Evolutionary conservation across 2,888 invertebrate genomes (phyloP).

Genomic region (Melieria picta): DNA sequence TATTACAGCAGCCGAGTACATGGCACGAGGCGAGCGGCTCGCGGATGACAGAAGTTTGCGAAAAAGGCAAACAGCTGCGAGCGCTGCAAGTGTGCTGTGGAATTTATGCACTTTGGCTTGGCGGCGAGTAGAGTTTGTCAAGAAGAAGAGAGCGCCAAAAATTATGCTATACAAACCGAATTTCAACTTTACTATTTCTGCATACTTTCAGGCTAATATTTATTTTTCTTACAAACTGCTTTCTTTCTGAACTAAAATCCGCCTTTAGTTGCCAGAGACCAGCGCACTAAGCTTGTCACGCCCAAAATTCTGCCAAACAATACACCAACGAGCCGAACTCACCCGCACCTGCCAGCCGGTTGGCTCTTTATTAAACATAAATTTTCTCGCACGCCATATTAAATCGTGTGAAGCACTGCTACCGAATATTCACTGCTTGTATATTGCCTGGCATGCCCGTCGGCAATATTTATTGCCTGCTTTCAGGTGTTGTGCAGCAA

Average conservation of each 20-base stretch:
- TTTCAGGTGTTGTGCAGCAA: conserved; percentile 48
- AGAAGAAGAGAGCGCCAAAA: too few species aligned
- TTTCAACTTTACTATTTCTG: too few species aligned
- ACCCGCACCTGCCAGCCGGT: background rate
- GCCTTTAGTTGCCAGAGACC: background rate
- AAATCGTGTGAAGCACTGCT: background rate
- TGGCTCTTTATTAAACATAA: conserved; percentile 25
- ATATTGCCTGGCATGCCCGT: conserved; percentile 21
- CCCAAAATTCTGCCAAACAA: background rate
- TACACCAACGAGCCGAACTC: background rate
- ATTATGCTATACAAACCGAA: too few species aligned
- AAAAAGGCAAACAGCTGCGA: background rate
- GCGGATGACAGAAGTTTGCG: background rate
- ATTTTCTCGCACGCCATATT: background rate
- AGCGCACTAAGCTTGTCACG: background rate
- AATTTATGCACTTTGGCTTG: too few species aligned
- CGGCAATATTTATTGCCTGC: conserved; percentile 56
- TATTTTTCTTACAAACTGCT: too few species aligned
- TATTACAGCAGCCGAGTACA: conserved; percentile 30
- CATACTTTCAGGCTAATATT: too few species aligned
- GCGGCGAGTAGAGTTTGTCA: too few species aligned
- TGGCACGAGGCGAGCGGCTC: background rate
- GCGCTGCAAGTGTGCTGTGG: background rate
- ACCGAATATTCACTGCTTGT: conserved; percentile 24
- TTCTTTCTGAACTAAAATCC: too few species aligned